Base-by-base conservation (phyloP, 2,113 vertebrate species). In the Leptosomus discolor region DNA sequence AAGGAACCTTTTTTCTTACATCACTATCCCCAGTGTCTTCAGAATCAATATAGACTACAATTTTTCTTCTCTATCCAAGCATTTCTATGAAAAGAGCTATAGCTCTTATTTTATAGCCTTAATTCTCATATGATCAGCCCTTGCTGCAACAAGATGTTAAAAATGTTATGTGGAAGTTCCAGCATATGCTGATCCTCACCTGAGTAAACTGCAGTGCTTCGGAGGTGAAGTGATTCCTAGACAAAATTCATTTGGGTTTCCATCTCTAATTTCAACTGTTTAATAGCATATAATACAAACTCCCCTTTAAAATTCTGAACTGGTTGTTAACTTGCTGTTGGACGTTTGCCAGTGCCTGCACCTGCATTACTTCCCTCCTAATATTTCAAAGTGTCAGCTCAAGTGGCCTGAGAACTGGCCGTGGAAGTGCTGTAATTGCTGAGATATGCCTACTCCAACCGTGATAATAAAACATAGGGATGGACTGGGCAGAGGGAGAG, bases 301-400 rank as follows among this genome's bases (percentile, higher is more conserved):
- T 94, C 74, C 86, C 84, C 73, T 90, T 97, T 93, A 91, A 95
- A 94, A 93, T 97, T 97, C 96, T 46, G 76, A 80, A 53, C 92
- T 34, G 60, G 81, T 80, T 85, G 79, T 80, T 92, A 88, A 79
- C 91, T 91, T 83, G 90, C 91, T 95, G 68, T 91, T 98, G 97
- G 95, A 68, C 22, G 5, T 48, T 81, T 76, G 96, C 98, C 97
- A 98, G 88, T 26, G 20, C 22, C 57, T 15, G 75, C 97, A 98
- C 97, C 97, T 98, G 98, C 91, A 81, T 91, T 92, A 23, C 69
- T 84, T 95, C 88, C 85, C 71, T 46, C 57, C 78, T 92, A 94
- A 97, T 97, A 97, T 96, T 97, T 98, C 97, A 96, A 79, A 97
- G 94, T 96, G 97, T 97, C 96, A 97, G 96, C 92, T 56, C 88